Base-by-base conservation (phyloP, 2,113 vertebrate species). In the Ameiurus melas region DNA sequence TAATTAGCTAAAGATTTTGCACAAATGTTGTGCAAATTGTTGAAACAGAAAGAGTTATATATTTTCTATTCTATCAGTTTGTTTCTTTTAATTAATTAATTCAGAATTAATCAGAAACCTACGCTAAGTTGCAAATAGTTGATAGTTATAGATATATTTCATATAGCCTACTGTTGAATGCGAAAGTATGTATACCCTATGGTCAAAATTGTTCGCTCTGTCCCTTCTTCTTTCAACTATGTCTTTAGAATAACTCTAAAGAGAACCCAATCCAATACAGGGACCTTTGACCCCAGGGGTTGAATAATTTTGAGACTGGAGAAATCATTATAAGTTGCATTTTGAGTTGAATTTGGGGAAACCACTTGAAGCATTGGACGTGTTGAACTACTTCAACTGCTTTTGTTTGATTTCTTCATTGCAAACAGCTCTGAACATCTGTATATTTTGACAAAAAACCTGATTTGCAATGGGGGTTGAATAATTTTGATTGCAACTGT, bases 1-100 rank as follows among this genome's bases (percentile, higher is more conserved):
- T 62, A 89, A 89, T 89, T 75, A 89, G 85, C 75, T 30, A 57
- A 89, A 78, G 68, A 86, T 82, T 68, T 77, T 66, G 17, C 55
- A 43, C 30, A 68, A 84, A 84, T 16, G 77, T 19, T 27, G 53
- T n/a, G 58, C 30, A 55, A 17, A 43, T 57, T 64, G 55, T n/a
- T 19, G 16, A 22, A 62, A 55, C 78, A 60, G 51, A 70, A 30
- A 22, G 51, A 71, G 43, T 53, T 79, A 10, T 10, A 51, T 51
- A 10, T 51, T 51, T 51, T 51, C 6, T 2, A 20, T 30, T 86
- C 55, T 10, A 16, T 36, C 68, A 5, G 16, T 60, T n/a, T 78
- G 43, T 62, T 36, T 36, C 53, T 43, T 58, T 83, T 58, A 39
- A 36, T 36, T 36, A 36, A 36, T 39, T 10, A 71, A 71, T 71